Base-by-base conservation (phyloP, 2,797 vertebrate species). In the Alectoris magna region DNA sequence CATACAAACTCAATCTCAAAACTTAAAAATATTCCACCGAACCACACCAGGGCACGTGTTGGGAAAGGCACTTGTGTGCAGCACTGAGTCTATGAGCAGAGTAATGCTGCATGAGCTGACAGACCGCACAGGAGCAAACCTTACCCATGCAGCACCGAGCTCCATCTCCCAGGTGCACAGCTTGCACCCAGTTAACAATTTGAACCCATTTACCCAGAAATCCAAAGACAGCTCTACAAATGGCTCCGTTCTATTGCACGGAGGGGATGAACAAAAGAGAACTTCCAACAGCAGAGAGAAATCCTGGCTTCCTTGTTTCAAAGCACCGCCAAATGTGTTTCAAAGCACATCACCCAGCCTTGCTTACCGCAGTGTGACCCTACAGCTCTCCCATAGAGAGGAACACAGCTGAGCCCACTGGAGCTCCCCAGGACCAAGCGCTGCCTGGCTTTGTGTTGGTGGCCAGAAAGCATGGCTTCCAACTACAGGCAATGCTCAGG, bases 81-180 rank as follows among this genome's bases (percentile, higher is more conserved):
- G 56, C 2, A 64, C 44, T 4, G 1, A 44, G 16, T 7, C 62
- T 38, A 51, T 51, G 29, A 43, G 27, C 62, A 6, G 5, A 39
- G 41, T 8, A 41, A 5, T 1, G 2, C 14, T 0, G 3, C 3
- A 55, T 31, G 51, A 53, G 27, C 51, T 53, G 10, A 53, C 16
- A 53, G 27, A 17, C 51, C 10, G 27, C 51, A 53, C 34, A 5
- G 10, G 8, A 75, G 6, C 38, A 62, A 58, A 31, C 21, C 36
- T 1, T 9, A 1, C 5, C 1, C 1, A 26, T 1, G 0, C 0
- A 14, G 31, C 1, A 4, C 3, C 56, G 17, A 14, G 7, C 7
- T 34, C 9, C 58, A 38, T 27, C 56, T n/a, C 24, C 26, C 14
- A 31, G 9, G 31, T 2, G 59, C 24, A 19, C 9, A 4, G 38